Evolutionary conservation across 2,797 vertebrate species (phyloP).

Genomic region (Squalus acanthias): DNA sequence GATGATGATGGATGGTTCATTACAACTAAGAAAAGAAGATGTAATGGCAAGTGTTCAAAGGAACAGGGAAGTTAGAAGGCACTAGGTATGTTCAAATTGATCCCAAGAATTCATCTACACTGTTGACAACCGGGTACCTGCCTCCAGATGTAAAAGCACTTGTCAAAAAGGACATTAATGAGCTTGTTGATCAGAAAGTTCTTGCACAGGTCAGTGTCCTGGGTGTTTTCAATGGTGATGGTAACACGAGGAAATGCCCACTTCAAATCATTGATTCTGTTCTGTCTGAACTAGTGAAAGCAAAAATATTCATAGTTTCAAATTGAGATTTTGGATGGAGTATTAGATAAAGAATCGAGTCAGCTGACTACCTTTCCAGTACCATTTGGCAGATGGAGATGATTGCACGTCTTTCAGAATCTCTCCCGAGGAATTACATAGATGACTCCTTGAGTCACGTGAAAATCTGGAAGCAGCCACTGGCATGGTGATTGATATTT

Average conservation of each 20-base stretch:
- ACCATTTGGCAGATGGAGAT: not conserved
- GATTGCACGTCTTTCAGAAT: not conserved
- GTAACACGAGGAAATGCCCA: not conserved
- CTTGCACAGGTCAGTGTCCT: not conserved
- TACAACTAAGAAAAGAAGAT: not conserved
- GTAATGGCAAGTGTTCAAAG: not conserved
- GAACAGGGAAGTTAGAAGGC: not conserved
- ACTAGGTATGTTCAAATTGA: not conserved
- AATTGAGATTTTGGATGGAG: too few species aligned
- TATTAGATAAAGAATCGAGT: too few species aligned
- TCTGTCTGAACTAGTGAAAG: too few species aligned
- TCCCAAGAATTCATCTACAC: not conserved
- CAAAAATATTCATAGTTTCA: too few species aligned
- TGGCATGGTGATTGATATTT: too few species aligned
- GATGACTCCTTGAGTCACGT: not conserved
- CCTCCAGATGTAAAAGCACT: not conserved
- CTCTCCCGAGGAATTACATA: not conserved
- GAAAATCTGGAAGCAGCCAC: not conserved
- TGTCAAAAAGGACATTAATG: not conserved
- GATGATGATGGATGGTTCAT: not conserved
- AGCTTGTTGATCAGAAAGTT: not conserved
- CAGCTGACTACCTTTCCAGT: too few species aligned
- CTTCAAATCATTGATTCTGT: too few species aligned
- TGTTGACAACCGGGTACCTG: not conserved
- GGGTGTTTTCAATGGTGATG: not conserved